Percentiles rank a stretch among this genome's conserved stretches.
These are phyloP conservation scores for Ariopsis seemanni DNA, from an alignment of 2,113 vertebrate genomes.

Conservation along the genomic window DNA sequence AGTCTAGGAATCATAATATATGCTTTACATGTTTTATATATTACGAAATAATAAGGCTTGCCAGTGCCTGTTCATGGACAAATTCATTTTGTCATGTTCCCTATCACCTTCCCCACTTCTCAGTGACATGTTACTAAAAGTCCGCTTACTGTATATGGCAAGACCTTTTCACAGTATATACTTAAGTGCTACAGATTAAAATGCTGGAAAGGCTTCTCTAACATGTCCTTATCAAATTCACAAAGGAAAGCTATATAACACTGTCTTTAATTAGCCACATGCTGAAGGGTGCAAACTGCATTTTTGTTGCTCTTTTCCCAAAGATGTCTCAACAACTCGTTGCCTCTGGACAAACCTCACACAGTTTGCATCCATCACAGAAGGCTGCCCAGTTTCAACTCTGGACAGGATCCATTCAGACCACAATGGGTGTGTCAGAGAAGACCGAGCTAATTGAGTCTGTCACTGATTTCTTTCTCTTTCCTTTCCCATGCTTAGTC, in stretches of 20 bases:
- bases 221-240: conserved; percentile 57
- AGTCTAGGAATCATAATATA: conserved; percentile 55
- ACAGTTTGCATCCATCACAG: conserved; percentile 47
- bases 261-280: conserved; percentile 40
- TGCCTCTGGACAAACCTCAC: conserved; percentile 49
- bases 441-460: conserved; percentile 96
- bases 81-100: conserved; percentile 7
- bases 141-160: conserved; percentile 59
- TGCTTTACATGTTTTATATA: conserved; percentile 35
- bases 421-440: conserved; percentile 96
- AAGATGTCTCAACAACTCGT: conserved; percentile 56
- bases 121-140: conserved; percentile 1
- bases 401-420: conserved; percentile 69
- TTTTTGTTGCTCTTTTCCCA: conserved; percentile 50
- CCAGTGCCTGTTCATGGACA: conserved; percentile 31
- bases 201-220: conserved; percentile 74
- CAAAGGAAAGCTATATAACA: conserved; percentile 51
- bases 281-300: conserved; percentile 32
- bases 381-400: conserved; percentile 13
- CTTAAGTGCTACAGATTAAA: conserved; percentile 79
- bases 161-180: conserved; percentile 78
- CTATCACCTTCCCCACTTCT: background rate
- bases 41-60: conserved; percentile 37
- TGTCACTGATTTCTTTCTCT: conserved; percentile 90
- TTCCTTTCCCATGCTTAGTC: conserved; percentile 73